A percentile compares a stretch with the other conserved stretches of the same genome.
These are phyloP conservation scores for Emydocephalus ijimae DNA, from an alignment of 2,113 vertebrate species.

Conservation along the genomic window DNA sequence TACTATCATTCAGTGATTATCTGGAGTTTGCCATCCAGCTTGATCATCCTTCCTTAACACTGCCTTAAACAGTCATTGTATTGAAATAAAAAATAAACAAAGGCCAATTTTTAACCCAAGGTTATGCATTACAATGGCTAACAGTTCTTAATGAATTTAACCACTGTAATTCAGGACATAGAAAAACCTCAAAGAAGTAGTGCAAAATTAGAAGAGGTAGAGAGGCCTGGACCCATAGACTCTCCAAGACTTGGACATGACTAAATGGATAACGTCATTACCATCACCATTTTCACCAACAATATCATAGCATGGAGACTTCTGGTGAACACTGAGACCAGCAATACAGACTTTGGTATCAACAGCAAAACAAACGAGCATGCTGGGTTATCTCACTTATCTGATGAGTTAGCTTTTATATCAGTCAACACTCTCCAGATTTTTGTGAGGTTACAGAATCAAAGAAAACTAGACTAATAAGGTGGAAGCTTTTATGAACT, in stretches of 20 bases:
- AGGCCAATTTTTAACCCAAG: not conserved
- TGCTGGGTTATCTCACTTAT: not conserved
- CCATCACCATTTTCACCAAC: fast-evolving
- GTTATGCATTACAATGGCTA: not conserved
- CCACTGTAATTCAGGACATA: not conserved
- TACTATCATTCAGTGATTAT: not conserved
- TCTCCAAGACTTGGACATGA: not conserved
- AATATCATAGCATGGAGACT: not conserved
- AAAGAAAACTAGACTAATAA: not conserved
- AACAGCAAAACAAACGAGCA: not conserved
- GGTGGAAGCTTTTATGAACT: not conserved
- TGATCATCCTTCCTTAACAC: not conserved
- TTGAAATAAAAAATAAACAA: not conserved
- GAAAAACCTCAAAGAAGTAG: not conserved
- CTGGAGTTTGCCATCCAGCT: not conserved
- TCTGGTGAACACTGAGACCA: not conserved
- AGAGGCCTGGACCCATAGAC: not conserved
- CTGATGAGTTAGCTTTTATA: not conserved
- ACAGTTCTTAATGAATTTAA: not conserved
- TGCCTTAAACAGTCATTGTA: not conserved
- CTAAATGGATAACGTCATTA: not conserved
- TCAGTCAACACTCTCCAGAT: not conserved
- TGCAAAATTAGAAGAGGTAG: not conserved
- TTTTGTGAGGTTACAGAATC: not conserved
- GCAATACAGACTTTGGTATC: not conserved